Percentiles rank a stretch among this genome's conserved stretches.
These are phyloP conservation scores for Lutraria lutraria DNA, from an alignment of 2,888 invertebrate genomes.

Conservation along the genomic window DNA sequence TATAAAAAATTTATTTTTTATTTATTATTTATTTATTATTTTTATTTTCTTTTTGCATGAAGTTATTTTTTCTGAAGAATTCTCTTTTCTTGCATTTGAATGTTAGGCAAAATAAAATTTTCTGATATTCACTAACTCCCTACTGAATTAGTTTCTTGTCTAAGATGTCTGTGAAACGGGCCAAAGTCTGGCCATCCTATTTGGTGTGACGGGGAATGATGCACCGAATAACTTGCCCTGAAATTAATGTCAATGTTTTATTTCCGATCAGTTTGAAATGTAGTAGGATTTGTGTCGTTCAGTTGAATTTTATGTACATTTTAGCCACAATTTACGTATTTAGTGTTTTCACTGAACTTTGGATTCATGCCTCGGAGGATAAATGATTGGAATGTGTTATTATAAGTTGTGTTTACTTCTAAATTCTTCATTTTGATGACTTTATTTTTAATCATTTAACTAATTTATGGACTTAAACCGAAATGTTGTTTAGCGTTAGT, in stretches of 20 bases:
- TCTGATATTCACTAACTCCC: no score
- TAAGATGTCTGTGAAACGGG: neutral
- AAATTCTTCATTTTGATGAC: neutral
- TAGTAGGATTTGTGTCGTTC: neutral
- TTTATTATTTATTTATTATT: no score
- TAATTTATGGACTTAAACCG: neutral
- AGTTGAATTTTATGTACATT: conserved; percentile 1
- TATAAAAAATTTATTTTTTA: no score
- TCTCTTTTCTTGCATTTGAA: no score
- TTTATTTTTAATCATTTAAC: neutral
- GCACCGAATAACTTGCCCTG: neutral
- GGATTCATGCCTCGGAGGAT: neutral
- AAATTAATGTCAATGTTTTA: neutral
- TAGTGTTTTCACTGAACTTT: neutral
- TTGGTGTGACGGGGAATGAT: neutral
- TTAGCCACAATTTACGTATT: neutral
- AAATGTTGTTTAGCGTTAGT: neutral
- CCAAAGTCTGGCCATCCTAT: neutral
- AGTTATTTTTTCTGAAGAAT: no score
- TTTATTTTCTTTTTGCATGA: no score
- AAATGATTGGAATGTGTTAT: neutral
- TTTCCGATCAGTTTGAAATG: neutral
- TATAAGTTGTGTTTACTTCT: neutral
- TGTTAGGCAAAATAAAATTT: no score
- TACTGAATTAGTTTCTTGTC: no score